Evolutionary conservation across 1,140 invertebrate genomes (phyloP), one percentile per base, ranked within the genome.

Genomic region (Leptinotarsa texana): DNA sequence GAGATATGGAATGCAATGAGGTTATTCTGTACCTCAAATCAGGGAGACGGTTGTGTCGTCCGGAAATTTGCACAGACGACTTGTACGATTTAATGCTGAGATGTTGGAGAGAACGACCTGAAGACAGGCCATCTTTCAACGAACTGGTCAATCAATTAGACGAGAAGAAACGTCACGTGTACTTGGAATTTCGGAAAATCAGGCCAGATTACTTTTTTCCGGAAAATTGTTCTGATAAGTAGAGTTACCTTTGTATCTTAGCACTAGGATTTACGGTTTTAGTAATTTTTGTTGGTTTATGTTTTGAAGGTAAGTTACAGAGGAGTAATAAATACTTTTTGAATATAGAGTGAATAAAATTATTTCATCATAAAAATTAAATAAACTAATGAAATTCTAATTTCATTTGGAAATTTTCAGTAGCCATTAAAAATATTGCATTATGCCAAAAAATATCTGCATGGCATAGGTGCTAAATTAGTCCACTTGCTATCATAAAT

Each of bases 51-150:
- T 81, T 95, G 62, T 88, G 90, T 27, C 88, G 89, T 77, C 93
- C 93, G 1, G 88, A 90, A n/a, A 88, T 89, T 72, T 90, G 92
- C 63, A 90, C 91, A 0, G 84, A 87, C 1, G 88, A 92, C 75
- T 84, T 95, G 75, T 94, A 93, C 83, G 86, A 89, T 3, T 85
- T 92, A 11, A 93, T 93, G 92, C 79, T 86, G 51, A 85, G 88
- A 72, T 93, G 92, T 80, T 93, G 92, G 92, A 83, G 87, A 1
- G 86, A 87, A 13, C 81, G 88, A 42, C 86, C 90, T 1, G 83
- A 86, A 13, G 82, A 88, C 47, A 85, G 92, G n/a, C 92, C 3
- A 88, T 57, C 86, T 13, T 93, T 93, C 77, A 82, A 84, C 63
- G 86, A 90, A 61, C 86, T 91, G 57, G 88, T 89, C 5, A 86